Evolutionary conservation across 2,113 vertebrate genomes (phyloP).

Genomic region (Sprattus sprattus): DNA sequence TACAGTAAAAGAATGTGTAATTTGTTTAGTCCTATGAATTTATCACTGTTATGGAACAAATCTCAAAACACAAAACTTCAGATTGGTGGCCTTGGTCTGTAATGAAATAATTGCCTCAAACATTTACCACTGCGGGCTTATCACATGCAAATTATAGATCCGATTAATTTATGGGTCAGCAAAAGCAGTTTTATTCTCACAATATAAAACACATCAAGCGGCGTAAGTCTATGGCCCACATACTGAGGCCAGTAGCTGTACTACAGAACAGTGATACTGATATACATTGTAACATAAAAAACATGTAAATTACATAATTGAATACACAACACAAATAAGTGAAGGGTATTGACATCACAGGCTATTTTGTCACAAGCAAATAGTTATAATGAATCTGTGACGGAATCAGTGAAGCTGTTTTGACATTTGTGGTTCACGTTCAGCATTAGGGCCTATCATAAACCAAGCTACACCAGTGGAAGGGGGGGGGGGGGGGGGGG

Average conservation of each 20-base stretch:
- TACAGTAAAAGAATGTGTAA: too few relatives aligned
- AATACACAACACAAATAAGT: constrained; percentile 30
- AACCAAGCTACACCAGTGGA: constrained; percentile 2
- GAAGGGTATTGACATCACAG: neutral
- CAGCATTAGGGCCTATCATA: neutral
- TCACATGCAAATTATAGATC: neutral
- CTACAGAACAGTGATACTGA: constrained; percentile 36
- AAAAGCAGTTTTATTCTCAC: constrained; percentile 61
- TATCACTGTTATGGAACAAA: too few relatives aligned
- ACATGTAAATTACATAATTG: constrained; percentile 34
- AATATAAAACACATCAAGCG: constrained; percentile 64
- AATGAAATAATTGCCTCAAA: neutral
- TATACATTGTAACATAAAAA: constrained; percentile 36
- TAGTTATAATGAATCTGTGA: constrained; percentile 17
- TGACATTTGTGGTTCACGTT: neutral
- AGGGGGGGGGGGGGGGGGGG: neutral
- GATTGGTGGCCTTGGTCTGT: neutral
- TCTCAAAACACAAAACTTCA: neutral
- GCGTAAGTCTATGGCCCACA: constrained; percentile 56
- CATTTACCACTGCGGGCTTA: neutral
- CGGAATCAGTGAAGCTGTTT: neutral
- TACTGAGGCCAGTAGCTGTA: constrained; percentile 44
- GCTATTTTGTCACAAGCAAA: constrained; percentile 19
- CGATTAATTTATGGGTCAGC: constrained; percentile 29
- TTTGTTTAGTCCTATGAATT: too few relatives aligned